phyloP scores from a whole-genome alignment of 2,888 invertebrate genomes.

The Melipona bicolor region DNA sequence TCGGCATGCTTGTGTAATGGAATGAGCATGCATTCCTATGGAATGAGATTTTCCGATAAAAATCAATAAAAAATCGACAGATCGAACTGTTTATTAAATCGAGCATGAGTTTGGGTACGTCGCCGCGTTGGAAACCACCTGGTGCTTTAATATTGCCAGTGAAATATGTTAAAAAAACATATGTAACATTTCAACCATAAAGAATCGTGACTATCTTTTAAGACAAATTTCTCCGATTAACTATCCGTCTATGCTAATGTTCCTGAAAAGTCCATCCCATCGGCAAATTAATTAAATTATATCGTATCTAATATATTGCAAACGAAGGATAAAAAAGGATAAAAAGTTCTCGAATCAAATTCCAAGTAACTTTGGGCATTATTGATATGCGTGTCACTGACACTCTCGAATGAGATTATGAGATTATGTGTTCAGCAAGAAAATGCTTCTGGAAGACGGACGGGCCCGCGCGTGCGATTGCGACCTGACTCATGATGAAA shows the following conservation, averaged over 20 bases:
- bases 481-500: slow-evolving; percentile 81
- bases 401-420: neutral
- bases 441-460: slow-evolving; percentile 69
- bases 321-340: neutral
- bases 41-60: slow-evolving; percentile 13
- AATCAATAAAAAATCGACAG: neutral
- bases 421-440: neutral
- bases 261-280: neutral
- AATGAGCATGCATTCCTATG: neutral
- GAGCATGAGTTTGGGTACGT: slow-evolving; percentile 82
- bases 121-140: slow-evolving; percentile 73
- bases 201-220: neutral
- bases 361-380: neutral
- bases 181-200: neutral
- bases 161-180: neutral
- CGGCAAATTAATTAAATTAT: neutral
- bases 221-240: neutral
- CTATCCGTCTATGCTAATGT: neutral
- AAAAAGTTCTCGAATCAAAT: neutral
- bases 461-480: slow-evolving; percentile 81
- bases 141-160: slow-evolving; percentile 37
- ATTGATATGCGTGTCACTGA: neutral
- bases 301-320: neutral
- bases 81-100: slow-evolving; percentile 16
- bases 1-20: neutral